Conservation (phyloP, 2,888 invertebrate genomes). For the Crossocerus cetratus region DNA sequence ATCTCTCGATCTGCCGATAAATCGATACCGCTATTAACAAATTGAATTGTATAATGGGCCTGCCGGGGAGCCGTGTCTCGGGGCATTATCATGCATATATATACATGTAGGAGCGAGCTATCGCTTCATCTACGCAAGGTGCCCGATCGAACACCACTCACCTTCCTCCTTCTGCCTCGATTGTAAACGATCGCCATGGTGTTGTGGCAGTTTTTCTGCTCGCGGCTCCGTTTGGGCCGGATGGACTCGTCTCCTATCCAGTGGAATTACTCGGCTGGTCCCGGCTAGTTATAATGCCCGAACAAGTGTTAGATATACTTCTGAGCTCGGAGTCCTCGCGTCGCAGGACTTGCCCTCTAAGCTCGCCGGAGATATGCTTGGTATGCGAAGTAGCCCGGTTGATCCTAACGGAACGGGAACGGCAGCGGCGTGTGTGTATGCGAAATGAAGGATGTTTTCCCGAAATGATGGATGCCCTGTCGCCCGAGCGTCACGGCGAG, state of each 20-base stretch:
- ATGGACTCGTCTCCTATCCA: too few relatives aligned
- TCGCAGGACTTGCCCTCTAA: background rate
- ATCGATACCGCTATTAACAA: slow-evolving; percentile 69
- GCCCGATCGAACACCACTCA: slow-evolving; percentile 45
- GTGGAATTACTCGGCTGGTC: too few relatives aligned
- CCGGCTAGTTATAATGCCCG: too few relatives aligned
- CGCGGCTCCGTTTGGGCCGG: background rate
- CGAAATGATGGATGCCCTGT: slow-evolving; percentile 65
- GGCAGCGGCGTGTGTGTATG: slow-evolving; percentile 45
- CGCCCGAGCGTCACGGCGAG: slow-evolving; percentile 40
- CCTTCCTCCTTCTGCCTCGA: slow-evolving; percentile 27
- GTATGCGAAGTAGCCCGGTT: slow-evolving; percentile 10
- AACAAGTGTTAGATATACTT: too few relatives aligned
- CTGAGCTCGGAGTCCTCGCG: too few relatives aligned
- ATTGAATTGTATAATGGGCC: slow-evolving; percentile 70
- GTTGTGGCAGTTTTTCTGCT: background rate
- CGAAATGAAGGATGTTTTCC: slow-evolving; percentile 65
- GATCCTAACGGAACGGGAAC: slow-evolving; percentile 1
- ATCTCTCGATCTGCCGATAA: slow-evolving; percentile 55
- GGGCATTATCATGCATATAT: slow-evolving; percentile 45
- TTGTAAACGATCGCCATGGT: slow-evolving; percentile 14
- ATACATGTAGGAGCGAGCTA: slow-evolving; percentile 20
- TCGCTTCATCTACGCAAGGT: slow-evolving; percentile 45
- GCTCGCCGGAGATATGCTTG: background rate
- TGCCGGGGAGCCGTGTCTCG: slow-evolving; percentile 19